Base-by-base conservation (phyloP, 2,113 vertebrate genomes). In the Lophura nycthemera region DNA sequence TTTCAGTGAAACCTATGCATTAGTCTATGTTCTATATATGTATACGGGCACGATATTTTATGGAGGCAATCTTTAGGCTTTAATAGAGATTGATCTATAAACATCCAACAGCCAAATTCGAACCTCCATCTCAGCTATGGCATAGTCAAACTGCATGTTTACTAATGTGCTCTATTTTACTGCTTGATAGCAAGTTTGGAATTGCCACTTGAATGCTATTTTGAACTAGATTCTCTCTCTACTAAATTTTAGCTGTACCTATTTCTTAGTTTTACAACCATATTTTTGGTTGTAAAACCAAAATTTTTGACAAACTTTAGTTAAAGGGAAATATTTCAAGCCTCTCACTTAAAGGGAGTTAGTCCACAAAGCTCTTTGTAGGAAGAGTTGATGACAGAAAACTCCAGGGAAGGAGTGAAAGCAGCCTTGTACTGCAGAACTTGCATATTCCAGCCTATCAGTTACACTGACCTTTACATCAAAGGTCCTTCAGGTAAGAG, bases 251-350 rank as follows among this genome's bases (percentile, higher is more conserved):
- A 89, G 34, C 34, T 79, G 8, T 83, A 82, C 27, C 22, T n/a
- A 24, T 42, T 86, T 50, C 42, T 75, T 83, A 56, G n/a, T 40
- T 76, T 86, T 89, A 66, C 0, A 0, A 60, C 27, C 38, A 69
- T 47, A 15, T 17, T 71, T 36, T 50, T 73, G 47, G 38, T 38
- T 38, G 38, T 38, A 40, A 40, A 40, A 40, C 40, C 40, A 40
- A 40, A 12, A 40, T 40, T 83, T 90, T 70, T 95, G 81, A 94
- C 86, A 94, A 50, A 45, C 48, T 79, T 18, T 38, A 93, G 64
- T 90, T 80, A 93, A 32, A 83, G 63, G 73, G 93, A 97, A 89
- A 96, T 94, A 75, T 34, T 92, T 96, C 71, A 89, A 89, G 88
- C 47, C 48, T 70, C 64, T 80, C 22, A 70, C 60, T 92, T 90